Conservation (phyloP, 1,140 invertebrate species). For the Hyposmocoma kahamanoa region DNA sequence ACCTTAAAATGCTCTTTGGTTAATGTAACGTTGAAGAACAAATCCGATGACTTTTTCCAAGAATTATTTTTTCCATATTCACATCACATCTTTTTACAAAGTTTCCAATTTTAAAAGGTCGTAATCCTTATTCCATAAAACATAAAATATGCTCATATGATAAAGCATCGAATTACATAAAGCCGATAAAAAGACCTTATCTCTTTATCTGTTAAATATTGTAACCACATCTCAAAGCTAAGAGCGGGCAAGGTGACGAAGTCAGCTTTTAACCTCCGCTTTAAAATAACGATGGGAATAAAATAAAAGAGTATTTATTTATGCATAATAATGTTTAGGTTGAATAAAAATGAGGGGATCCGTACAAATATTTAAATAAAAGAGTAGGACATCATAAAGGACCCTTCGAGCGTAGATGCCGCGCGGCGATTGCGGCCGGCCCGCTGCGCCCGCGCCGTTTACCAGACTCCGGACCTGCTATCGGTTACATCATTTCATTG, state of each 20-base stretch:
- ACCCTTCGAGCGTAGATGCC: constrained; percentile 47
- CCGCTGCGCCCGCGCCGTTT: constrained; percentile 18
- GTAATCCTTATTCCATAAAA: constrained; percentile 36
- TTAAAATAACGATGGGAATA: constrained; percentile 64
- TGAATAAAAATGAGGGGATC: constrained; percentile 66
- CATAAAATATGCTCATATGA: constrained; percentile 37
- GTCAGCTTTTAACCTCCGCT: constrained; percentile 39
- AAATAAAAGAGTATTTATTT: constrained; percentile 64
- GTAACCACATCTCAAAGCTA: constrained; percentile 49
- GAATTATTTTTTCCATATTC: no score
- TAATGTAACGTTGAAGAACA: no score
- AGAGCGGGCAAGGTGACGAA: constrained; percentile 52
- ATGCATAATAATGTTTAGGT: constrained; percentile 64
- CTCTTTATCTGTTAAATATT: constrained; percentile 57
- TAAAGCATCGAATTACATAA: constrained; percentile 60
- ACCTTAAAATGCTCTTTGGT: no score
- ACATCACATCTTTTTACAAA: no score
- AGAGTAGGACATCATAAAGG: constrained; percentile 50
- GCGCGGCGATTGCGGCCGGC: constrained; percentile 45
- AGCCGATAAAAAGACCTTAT: constrained; percentile 54
- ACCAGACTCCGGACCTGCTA: constrained; percentile 25
- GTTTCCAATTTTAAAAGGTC: no score
- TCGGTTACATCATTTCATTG: constrained; percentile 70
- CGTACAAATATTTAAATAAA: constrained; percentile 65
- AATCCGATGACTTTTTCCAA: no score